Evolutionary conservation across 2,113 vertebrate species (phyloP).

Genomic region (Dasyprocta punctata): DNA sequence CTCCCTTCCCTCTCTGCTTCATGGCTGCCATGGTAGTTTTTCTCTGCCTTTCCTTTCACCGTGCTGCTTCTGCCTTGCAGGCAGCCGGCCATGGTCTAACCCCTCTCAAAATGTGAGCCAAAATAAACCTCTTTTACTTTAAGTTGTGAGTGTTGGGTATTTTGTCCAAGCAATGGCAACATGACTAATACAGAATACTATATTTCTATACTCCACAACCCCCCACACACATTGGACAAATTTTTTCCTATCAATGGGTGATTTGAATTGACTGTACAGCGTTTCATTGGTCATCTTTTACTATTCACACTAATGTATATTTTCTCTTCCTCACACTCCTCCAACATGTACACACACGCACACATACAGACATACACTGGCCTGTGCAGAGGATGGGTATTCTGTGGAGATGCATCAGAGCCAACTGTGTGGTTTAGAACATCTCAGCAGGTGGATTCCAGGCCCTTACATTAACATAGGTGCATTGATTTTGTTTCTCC

Average conservation of each 20-base stretch:
- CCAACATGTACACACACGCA: background rate
- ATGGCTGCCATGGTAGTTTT: background rate
- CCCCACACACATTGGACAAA: background rate
- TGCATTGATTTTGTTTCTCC: background rate
- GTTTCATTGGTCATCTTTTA: background rate
- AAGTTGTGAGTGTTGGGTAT: background rate
- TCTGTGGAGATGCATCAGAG: background rate
- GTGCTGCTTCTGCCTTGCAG: background rate
- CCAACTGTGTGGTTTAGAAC: background rate
- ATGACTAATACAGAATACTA: background rate
- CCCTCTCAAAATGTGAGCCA: background rate
- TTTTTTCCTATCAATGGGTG: background rate
- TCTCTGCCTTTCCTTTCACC: background rate
- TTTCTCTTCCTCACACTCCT: background rate
- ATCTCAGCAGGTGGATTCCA: background rate
- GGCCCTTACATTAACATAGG: background rate
- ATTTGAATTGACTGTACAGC: background rate
- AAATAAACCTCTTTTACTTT: background rate
- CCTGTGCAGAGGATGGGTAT: background rate
- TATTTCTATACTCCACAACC: background rate
- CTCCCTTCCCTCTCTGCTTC: background rate
- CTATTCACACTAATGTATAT: background rate
- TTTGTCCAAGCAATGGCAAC: background rate
- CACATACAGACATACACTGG: background rate
- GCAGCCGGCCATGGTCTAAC: background rate